Conservation (phyloP, 92 coral and sea anemone species). For the Paramuricea clavata region DNA sequence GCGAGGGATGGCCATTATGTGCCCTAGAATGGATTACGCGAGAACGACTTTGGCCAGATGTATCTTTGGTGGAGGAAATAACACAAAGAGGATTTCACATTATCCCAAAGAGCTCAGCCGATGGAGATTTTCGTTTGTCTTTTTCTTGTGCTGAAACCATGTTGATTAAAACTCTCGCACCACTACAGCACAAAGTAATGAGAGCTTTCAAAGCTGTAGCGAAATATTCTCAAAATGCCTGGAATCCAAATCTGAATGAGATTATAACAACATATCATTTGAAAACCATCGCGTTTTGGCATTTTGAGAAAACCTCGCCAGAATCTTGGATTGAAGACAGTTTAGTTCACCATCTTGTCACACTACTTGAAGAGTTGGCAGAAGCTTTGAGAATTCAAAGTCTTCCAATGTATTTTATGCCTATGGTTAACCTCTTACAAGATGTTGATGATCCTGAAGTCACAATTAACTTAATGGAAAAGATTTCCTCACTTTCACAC, state of each 20-base stretch:
- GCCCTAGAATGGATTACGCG: constrained; percentile 8
- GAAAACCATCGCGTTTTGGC: constrained; percentile 20
- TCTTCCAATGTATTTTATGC: constrained; percentile 22
- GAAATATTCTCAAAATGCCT: not conserved
- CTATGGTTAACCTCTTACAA: not conserved
- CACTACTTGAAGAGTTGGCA: not conserved
- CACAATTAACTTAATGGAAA: no score
- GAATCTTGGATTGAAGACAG: not conserved
- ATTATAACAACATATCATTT: not conserved
- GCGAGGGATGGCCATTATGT: constrained; percentile 14
- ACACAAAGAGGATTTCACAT: not conserved
- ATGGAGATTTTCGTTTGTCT: constrained; percentile 8
- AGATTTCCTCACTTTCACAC: no score
- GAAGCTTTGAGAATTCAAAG: not conserved
- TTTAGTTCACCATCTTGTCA: not conserved
- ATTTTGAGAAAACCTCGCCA: not conserved
- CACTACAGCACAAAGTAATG: constrained; percentile 14
- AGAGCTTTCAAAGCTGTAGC: constrained; percentile 15
- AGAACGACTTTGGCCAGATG: not conserved
- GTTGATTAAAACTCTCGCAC: not conserved
- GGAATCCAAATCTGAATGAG: not conserved
- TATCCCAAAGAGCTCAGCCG: not conserved
- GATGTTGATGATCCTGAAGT: no score
- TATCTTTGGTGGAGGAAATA: not conserved
- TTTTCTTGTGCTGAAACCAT: constrained; percentile 7